Evolutionary conservation across 1,140 invertebrate species (phyloP), one percentile per base, ranked within the genome.

Genomic region (Dryas iulia): DNA sequence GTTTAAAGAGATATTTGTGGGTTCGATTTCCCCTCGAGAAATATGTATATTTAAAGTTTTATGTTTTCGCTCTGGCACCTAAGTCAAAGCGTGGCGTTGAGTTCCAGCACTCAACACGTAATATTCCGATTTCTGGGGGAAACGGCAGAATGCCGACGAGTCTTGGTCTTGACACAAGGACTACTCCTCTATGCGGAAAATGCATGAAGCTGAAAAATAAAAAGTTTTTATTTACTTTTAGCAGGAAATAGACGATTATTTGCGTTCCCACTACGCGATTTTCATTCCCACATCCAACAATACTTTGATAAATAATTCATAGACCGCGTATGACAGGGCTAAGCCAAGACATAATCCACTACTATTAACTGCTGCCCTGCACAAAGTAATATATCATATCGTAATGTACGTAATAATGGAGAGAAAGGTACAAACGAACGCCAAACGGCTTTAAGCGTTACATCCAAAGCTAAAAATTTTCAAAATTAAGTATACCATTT

Each of bases 251-350:
- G 26, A 57, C 63, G 14, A 47, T 8, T 47, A 47, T 47, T 47
- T 18, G 2, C 14, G 14, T 18, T 47, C 39, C 5, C 39, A 47
- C 5, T 3, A 1, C 14, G 14, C 7, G 39, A 7, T 8, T 21
- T 52, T 63, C 10, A 63, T 76, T 76, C 74, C 68, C 74, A 76
- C 74, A 68, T 39, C 56, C 6, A 18, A 28, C 14, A 21, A 10
- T 62, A 65, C 31, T 60, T 35, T 57, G 30, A 73, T 76, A 73
- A 76, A 73, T 76, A 72, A 70, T 71, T 73, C 64, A 72, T 66
- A 69, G 60, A 11, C 35, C 39, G 56, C 33, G 65, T 71, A 64
- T 69, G 74, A 71, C 71, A 71, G 59, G 24, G 53, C 33, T 76
- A 71, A 73, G 59, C 71, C 68, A 59, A 11, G 65, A 57, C 26